Conservation (phyloP, 2,888 invertebrate genomes). For the Ophion costatus region DNA sequence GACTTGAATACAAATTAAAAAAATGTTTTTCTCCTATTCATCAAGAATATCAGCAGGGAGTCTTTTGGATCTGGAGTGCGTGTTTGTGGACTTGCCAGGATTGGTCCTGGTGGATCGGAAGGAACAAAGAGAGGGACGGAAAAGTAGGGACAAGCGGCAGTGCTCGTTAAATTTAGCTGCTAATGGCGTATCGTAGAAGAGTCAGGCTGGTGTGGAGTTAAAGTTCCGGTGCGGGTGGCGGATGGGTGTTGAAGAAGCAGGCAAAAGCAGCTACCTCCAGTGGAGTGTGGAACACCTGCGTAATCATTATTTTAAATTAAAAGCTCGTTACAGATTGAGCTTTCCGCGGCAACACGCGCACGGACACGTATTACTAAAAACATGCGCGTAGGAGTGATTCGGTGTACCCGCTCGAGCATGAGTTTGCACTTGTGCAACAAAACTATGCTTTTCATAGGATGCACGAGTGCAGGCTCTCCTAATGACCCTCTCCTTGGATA, state of each 20-base stretch:
- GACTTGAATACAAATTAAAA: no score
- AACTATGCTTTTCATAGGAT: slow-evolving; percentile 51
- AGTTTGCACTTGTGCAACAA: slow-evolving; percentile 38
- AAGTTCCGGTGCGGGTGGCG: slow-evolving; percentile 1
- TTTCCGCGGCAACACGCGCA: slow-evolving; percentile 16
- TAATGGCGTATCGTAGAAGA: slow-evolving; percentile 54
- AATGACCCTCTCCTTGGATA: slow-evolving; percentile 58
- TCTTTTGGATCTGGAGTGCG: background rate
- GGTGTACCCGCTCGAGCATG: slow-evolving; percentile 12
- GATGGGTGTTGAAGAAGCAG: slow-evolving; percentile 12
- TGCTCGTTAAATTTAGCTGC: slow-evolving; percentile 49
- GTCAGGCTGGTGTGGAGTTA: slow-evolving; percentile 30
- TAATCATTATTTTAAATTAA: slow-evolving; percentile 64
- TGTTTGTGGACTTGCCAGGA: background rate
- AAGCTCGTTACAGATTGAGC: slow-evolving; percentile 60
- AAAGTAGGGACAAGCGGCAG: slow-evolving; percentile 47
- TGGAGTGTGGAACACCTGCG: slow-evolving; percentile 39
- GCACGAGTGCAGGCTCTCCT: slow-evolving; percentile 33
- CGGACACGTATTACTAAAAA: background rate
- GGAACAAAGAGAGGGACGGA: background rate
- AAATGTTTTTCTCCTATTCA: no score
- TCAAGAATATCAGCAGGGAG: no score
- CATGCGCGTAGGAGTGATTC: slow-evolving; percentile 4
- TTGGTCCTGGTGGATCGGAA: background rate
- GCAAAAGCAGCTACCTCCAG: slow-evolving; percentile 34